These are phyloP conservation scores for Beroe forskalii DNA, from an alignment of 37 sponge, comb jelly and placozoan genomes.

Conservation along the genomic window DNA sequence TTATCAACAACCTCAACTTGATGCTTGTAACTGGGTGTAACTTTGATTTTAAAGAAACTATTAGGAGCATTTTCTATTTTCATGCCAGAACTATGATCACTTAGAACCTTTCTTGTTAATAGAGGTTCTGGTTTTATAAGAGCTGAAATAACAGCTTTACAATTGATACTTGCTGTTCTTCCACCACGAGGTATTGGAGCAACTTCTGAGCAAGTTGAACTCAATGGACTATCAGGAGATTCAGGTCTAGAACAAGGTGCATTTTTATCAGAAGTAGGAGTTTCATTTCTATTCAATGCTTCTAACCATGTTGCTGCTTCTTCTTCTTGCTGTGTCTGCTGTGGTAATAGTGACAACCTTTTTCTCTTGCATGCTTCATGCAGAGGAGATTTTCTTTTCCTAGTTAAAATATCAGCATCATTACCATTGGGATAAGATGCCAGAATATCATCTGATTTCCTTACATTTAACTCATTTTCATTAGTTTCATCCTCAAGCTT, in stretches of 20 bases:
- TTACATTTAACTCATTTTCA: background rate
- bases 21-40: background rate
- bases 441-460: background rate
- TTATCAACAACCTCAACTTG: constrained; percentile 2
- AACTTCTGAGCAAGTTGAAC: background rate
- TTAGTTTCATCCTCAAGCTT: background rate
- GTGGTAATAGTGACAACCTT: constrained; percentile 23
- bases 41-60: constrained; percentile 32
- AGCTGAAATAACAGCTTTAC: constrained; percentile 44
- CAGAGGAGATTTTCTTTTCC: background rate
- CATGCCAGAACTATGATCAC: background rate
- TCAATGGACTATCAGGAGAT: constrained; percentile 29
- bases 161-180: constrained; percentile 53
- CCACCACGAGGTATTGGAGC: background rate
- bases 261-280: background rate
- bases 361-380: background rate
- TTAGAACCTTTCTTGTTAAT: background rate
- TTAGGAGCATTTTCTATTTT: background rate
- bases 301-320: background rate
- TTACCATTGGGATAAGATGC: background rate
- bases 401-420: background rate
- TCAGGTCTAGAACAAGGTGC: constrained; percentile 1
- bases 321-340: background rate
- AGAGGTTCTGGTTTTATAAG: constrained; percentile 32
- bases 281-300: constrained; percentile 6